Evolutionary conservation across 2,888 invertebrate genomes (phyloP), one percentile per base, ranked within the genome.

Genomic region (Neoascia interrupta): DNA sequence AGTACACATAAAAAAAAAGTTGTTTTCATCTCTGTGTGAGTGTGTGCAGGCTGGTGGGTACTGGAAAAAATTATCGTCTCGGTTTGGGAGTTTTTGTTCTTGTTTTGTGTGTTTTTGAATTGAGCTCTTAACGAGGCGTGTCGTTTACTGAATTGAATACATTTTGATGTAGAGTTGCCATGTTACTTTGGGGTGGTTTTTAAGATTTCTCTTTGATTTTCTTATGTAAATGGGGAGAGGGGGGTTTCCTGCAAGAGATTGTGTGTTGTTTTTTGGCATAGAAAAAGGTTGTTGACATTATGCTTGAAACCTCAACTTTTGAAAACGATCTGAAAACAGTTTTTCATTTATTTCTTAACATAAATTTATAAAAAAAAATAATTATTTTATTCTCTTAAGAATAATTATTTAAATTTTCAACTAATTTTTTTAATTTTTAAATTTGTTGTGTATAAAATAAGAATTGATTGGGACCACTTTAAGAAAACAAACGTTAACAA

Each of bases 21-120:
- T 11, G 21, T 23, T 31, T 43, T 28, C 21, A 11, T 16, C 21
- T 10, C 15, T 39, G 28, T 49, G 11, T 28, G 31, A 36, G n/a
- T 74, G 34, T 23, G 43, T 39, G 21, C 43, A 6, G 36, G 19
- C 15, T 37, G 31, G 18, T n/a, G 31, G 15, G 28, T 26, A 53
- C 18, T 54, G 47, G 18, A 64, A 56, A 61, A 53, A 64, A 64
- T 47, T 60, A 49, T 54, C 53, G 53, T 60, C 47, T 76, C 39
- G 45, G 53, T 47, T 70, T 43, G 75, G 28, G 69, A 58, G 23
- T 58, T 79, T 79, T 72, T 69, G 75, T 79, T 72, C 11, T 72
- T 79, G 70, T 60, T 49, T 66, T 54, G 49, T 28, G 36, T 72
- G 72, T 60, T 79, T 79, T 79, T 61, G 66, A 79, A 66, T 60